Conservation (phyloP, 2,113 vertebrate species). For the Myxocyprinus asiaticus region DNA sequence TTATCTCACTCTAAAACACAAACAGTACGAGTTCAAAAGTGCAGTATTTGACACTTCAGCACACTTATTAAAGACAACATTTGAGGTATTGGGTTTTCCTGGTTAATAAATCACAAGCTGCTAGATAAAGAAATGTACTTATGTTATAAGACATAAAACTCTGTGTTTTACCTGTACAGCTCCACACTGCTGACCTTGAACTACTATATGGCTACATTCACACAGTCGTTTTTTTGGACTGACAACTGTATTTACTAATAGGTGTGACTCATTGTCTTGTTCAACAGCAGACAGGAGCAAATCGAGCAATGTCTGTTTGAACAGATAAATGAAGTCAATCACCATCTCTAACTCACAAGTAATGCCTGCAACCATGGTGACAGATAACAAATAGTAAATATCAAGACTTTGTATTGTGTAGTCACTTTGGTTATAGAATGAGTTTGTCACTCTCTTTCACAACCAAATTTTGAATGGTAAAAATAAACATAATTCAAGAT, state of each 20-base stretch:
- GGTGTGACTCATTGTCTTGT: background rate
- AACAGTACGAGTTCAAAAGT: constrained; percentile 25
- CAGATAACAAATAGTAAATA: too few species aligned
- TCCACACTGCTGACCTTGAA: background rate
- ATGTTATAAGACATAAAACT: constrained; percentile 11
- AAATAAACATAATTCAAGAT: too few species aligned
- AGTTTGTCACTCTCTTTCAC: too few species aligned
- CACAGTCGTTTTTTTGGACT: background rate
- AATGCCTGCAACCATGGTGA: too few species aligned
- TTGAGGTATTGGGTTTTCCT: too few species aligned
- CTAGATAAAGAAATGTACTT: constrained; percentile 41
- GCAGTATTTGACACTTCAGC: background rate
- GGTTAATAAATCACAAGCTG: constrained; percentile 54
- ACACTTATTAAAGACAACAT: background rate
- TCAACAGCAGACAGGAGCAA: background rate
- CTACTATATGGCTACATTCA: background rate
- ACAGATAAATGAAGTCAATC: background rate
- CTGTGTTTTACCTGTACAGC: background rate
- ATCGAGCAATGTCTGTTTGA: background rate
- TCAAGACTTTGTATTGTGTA: too few species aligned
- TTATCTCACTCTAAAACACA: constrained; percentile 1
- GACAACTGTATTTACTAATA: background rate
- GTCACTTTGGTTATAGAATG: too few species aligned
- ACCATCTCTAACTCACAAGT: too few species aligned
- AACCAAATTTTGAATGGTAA: too few species aligned